Conservation (phyloP, 2,113 vertebrate genomes). For the Cynopterus brachyotis region DNA sequence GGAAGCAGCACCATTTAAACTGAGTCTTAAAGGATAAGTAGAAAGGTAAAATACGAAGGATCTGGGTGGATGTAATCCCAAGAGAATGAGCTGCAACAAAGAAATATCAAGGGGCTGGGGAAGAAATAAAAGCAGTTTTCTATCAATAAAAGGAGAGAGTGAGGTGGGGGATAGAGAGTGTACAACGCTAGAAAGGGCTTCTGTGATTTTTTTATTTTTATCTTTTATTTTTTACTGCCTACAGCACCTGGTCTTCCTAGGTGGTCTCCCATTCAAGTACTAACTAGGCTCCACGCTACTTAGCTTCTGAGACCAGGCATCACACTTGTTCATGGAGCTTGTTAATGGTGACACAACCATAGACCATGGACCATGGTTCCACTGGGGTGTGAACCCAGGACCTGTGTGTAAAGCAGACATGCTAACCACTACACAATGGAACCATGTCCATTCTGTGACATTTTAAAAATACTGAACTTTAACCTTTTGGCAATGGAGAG, state of each 20-base stretch:
- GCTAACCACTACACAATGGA: no score
- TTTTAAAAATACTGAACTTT: not conserved
- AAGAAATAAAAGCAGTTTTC: not conserved
- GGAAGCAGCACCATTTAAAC: not conserved
- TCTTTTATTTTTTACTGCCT: no score
- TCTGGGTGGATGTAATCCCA: not conserved
- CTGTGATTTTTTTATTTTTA: not conserved
- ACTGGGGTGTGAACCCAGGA: no score
- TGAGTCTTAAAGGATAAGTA: not conserved
- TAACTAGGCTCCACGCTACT: no score
- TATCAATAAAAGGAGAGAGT: not conserved
- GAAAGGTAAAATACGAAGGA: not conserved
- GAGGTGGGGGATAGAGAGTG: not conserved
- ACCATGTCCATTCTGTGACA: not conserved
- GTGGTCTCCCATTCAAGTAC: no score
- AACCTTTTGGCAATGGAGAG: not conserved
- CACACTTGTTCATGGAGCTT: no score
- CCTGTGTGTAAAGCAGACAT: no score
- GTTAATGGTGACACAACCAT: no score
- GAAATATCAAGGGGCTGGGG: not conserved
- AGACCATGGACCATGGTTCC: no score
- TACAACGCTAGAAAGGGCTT: not conserved
- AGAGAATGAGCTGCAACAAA: slow-evolving; percentile 8
- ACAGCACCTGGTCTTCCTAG: no score
- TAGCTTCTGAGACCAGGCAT: no score